Percentiles rank a stretch among this genome's conserved stretches.
Conservation (phyloP, 1,140 invertebrate genomes). For the Drosophila ambigua region DNA sequence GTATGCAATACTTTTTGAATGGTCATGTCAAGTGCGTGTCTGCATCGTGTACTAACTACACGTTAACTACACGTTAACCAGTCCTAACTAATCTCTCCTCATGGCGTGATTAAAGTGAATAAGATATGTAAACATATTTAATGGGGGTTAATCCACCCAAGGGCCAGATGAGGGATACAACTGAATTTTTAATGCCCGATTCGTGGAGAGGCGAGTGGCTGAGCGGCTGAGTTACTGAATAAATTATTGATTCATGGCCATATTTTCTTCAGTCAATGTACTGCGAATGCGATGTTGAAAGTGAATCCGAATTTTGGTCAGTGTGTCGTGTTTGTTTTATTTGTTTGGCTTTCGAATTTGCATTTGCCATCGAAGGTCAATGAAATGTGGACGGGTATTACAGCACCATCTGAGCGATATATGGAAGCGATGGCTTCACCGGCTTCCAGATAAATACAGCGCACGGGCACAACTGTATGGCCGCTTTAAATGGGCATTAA, state of each 20-base stretch:
- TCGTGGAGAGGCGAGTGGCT: neutral
- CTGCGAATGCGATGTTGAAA: slow-evolving; percentile 31
- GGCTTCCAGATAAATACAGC: neutral
- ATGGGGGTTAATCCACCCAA: too few relatives aligned
- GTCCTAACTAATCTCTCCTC: too few relatives aligned
- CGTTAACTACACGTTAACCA: too few relatives aligned
- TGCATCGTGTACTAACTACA: too few relatives aligned
- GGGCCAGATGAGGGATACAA: too few relatives aligned
- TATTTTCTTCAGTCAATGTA: slow-evolving; percentile 33
- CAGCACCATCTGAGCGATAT: slow-evolving; percentile 39
- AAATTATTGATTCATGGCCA: slow-evolving; percentile 36
- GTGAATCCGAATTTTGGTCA: slow-evolving; percentile 27
- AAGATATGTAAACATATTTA: too few relatives aligned
- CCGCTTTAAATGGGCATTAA: slow-evolving; percentile 35
- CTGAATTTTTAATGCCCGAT: neutral
- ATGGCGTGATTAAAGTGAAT: too few relatives aligned
- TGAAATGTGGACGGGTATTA: slow-evolving; percentile 64
- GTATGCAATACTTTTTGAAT: too few relatives aligned
- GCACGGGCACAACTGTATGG: slow-evolving; percentile 10
- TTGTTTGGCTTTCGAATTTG: slow-evolving; percentile 65
- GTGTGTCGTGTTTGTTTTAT: slow-evolving; percentile 35
- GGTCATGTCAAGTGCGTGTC: too few relatives aligned
- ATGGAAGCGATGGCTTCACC: slow-evolving; percentile 51
- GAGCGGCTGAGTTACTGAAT: slow-evolving; percentile 5
- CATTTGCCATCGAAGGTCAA: slow-evolving; percentile 70